A percentile compares a stretch with the other conserved stretches of the same genome.
These are phyloP conservation scores for Platorchestia sp. DNA, from an alignment of 1,140 invertebrate genomes.

Conservation along the genomic window DNA sequence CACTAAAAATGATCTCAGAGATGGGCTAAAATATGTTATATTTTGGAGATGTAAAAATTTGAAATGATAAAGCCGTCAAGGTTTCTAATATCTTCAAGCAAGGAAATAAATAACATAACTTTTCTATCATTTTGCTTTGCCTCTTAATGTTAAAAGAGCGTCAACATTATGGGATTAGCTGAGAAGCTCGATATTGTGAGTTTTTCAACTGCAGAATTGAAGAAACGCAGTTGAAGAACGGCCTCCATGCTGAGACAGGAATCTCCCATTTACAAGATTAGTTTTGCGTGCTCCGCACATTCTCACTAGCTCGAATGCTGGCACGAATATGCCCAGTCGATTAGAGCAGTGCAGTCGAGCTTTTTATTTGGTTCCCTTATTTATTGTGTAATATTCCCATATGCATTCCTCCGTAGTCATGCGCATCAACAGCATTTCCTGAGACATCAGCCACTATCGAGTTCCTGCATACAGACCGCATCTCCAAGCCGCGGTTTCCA, in stretches of 20 bases:
- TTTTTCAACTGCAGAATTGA: too few species aligned
- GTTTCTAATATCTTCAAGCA: neutral
- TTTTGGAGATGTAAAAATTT: too few species aligned
- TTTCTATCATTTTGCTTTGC: neutral
- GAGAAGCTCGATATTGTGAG: neutral
- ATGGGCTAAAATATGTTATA: too few species aligned
- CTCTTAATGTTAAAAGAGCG: neutral
- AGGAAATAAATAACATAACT: neutral
- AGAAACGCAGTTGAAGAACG: neutral
- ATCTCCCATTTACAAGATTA: neutral
- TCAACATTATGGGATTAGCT: neutral
- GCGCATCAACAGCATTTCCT: neutral
- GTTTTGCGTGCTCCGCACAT: neutral
- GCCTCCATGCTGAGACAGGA: neutral
- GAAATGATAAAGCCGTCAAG: too few species aligned
- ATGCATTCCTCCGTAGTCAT: neutral
- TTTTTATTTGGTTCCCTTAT: neutral
- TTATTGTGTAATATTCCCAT: neutral
- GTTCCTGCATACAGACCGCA: neutral
- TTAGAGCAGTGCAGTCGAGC: neutral
- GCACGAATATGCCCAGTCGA: neutral
- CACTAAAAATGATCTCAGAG: too few species aligned
- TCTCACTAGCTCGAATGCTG: neutral
- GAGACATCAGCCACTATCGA: neutral
- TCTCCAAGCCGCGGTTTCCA: neutral